A percentile compares a stretch with the other conserved stretches of the same genome.
Conservation (phyloP, 2,797 vertebrate species). For the Macropodus opercularis region DNA sequence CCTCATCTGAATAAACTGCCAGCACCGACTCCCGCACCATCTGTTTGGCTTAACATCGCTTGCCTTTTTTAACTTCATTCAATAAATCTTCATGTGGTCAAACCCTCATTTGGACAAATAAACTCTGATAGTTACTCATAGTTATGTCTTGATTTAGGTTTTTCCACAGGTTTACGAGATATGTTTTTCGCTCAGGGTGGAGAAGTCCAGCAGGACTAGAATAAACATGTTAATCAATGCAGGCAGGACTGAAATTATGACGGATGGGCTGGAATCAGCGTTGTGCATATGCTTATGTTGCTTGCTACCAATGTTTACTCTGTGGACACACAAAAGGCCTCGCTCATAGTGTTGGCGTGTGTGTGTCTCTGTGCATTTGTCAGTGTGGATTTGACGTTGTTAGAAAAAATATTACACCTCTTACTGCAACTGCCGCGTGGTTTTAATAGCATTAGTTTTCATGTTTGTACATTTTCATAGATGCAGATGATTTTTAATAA, state of each 20-base stretch:
- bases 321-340: slow-evolving; percentile 14
- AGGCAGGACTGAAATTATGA: slow-evolving; percentile 24
- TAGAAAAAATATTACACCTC: not conserved
- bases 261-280: slow-evolving; percentile 20
- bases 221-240: slow-evolving; percentile 41
- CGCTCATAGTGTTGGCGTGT: slow-evolving; percentile 8
- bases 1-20: slow-evolving; percentile 58
- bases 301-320: slow-evolving; percentile 5
- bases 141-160: slow-evolving; percentile 48
- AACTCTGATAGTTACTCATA: slow-evolving; percentile 56
- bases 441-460: not conserved
- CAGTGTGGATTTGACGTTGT: slow-evolving; percentile 11
- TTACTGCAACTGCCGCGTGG: not conserved
- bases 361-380: not conserved
- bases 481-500: too few species aligned
- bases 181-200: slow-evolving; percentile 41
- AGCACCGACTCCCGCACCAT: slow-evolving; percentile 54
- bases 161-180: slow-evolving; percentile 29
- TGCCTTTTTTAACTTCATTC: slow-evolving; percentile 60
- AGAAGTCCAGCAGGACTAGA: slow-evolving; percentile 9
- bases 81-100: slow-evolving; percentile 68
- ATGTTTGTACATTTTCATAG: not conserved
- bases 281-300: slow-evolving; percentile 10
- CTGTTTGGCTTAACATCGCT: slow-evolving; percentile 68
- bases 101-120: slow-evolving; percentile 72